Conservation (phyloP, 1,140 invertebrate species). For the Solen grandis region DNA sequence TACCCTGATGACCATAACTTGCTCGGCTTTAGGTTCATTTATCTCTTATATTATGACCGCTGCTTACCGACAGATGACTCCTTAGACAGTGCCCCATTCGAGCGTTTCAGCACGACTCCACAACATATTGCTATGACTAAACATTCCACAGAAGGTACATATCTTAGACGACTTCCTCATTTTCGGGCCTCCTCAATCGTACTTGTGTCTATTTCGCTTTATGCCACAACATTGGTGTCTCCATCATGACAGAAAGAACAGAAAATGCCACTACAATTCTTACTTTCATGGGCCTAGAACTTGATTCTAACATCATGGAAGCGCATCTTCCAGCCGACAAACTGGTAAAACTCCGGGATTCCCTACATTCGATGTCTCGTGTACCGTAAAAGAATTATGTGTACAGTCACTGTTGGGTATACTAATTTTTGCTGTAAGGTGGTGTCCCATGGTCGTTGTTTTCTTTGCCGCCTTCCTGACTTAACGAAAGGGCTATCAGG, state of each 20-base stretch:
- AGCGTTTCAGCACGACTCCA: constrained; percentile 7
- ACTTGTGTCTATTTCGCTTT: too few relatives aligned
- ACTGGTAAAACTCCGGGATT: not conserved
- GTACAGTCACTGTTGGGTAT: constrained; percentile 45
- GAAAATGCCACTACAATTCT: not conserved
- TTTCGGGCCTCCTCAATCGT: constrained; percentile 4
- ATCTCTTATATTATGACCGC: constrained; percentile 21
- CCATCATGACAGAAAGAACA: constrained; percentile 15
- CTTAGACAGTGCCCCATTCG: constrained; percentile 3
- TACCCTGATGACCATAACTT: constrained; percentile 31
- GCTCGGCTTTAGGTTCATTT: not conserved
- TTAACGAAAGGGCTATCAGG: constrained; percentile 27
- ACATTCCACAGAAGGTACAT: not conserved
- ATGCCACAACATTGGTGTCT: not conserved
- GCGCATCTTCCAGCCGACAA: not conserved
- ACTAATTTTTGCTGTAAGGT: constrained; percentile 43
- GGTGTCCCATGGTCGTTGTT: constrained; percentile 28
- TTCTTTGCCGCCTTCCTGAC: constrained; percentile 33
- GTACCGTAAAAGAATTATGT: not conserved
- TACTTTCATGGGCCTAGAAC: constrained; percentile 25
- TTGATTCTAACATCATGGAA: not conserved
- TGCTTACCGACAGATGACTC: constrained; percentile 23
- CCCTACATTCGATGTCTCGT: not conserved
- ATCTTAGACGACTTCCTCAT: constrained; percentile 52
- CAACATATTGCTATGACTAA: not conserved